Base-by-base conservation (phyloP, 2,797 vertebrate species). In the Protosalanx chinensis region DNA sequence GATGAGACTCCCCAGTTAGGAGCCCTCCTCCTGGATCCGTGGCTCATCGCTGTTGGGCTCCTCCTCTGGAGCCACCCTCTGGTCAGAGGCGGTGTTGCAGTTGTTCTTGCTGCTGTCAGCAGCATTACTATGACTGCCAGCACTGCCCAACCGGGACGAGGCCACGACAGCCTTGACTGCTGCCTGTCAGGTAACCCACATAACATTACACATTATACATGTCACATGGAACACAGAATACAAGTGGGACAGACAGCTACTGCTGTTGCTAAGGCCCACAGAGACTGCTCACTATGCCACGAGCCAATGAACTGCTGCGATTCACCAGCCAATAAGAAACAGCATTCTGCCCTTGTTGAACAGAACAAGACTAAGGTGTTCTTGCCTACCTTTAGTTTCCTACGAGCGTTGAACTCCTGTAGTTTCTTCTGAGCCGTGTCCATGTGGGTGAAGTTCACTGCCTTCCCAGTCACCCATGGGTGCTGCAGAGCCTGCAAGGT, bases 91-190 rank as follows among this genome's bases (percentile, higher is more conserved):
- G 0, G 82, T 76, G 18, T 87, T 87, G 61, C 35, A 82, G 72
- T 83, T 82, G 18, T 79, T 46, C 80, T 91, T 94, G 83, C 84
- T 91, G 84, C 81, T 80, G 0, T 94, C 92, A 0, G 49, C 46
- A 8, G 91, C 88, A 75, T 68, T 1, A 3, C 90, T 77, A 46
- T 95, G 94, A 70, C 90, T 74, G 30, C 93, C 82, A 66, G 93
- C 92, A 0, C 93, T 94, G 72, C 94, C 94, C 0, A 95, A 82
- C 2, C 93, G 92, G 0, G 93, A 91, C 10, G 94, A 95, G 23
- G 95, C 95, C 81, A 96, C 95, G 71, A 95, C 94, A 0, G 94
- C 95, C 88, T 96, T 95, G 67, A 95, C 94, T 0, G 93, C 93
- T 32, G 94, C 95, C 95, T 95, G 84, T 72, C 7, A 69, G 32